These are phyloP conservation scores for Sesia apiformis DNA, from an alignment of 2,888 invertebrate genomes.

Conservation along the genomic window DNA sequence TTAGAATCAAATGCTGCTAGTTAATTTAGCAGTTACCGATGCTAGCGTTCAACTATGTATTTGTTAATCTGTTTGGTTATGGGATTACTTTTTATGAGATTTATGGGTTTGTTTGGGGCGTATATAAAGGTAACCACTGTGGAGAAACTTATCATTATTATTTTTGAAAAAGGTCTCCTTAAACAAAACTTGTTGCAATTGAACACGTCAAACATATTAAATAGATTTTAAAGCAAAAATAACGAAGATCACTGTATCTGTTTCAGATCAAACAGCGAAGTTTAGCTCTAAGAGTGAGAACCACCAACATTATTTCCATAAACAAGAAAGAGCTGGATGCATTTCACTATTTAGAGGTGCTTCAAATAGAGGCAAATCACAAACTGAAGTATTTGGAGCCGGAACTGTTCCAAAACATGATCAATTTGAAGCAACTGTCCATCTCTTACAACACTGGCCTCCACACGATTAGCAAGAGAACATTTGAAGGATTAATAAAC, in stretches of 20 bases:
- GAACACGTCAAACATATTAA: too few relatives aligned
- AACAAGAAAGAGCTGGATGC: conserved; percentile 49
- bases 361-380: conserved; percentile 73
- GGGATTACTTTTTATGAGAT: too few relatives aligned
- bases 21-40: too few relatives aligned
- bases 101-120: too few relatives aligned
- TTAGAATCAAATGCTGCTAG: too few relatives aligned
- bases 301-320: conserved; percentile 60
- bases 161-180: too few relatives aligned
- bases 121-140: too few relatives aligned
- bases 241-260: not conserved
- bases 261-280: conserved; percentile 50
- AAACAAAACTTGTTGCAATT: too few relatives aligned
- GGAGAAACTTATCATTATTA: too few relatives aligned
- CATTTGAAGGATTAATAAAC: conserved; percentile 67
- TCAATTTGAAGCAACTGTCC: conserved; percentile 61
- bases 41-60: too few relatives aligned
- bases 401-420: conserved; percentile 62
- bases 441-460: conserved; percentile 72
- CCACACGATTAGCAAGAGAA: conserved; percentile 42
- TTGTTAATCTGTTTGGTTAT: too few relatives aligned
- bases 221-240: too few relatives aligned
- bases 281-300: conserved; percentile 57
- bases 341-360: conserved; percentile 41
- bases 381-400: conserved; percentile 60